Evolutionary conservation across 2,113 vertebrate genomes (phyloP), one percentile per base, ranked within the genome.

Genomic region (Peromyscus californicus): DNA sequence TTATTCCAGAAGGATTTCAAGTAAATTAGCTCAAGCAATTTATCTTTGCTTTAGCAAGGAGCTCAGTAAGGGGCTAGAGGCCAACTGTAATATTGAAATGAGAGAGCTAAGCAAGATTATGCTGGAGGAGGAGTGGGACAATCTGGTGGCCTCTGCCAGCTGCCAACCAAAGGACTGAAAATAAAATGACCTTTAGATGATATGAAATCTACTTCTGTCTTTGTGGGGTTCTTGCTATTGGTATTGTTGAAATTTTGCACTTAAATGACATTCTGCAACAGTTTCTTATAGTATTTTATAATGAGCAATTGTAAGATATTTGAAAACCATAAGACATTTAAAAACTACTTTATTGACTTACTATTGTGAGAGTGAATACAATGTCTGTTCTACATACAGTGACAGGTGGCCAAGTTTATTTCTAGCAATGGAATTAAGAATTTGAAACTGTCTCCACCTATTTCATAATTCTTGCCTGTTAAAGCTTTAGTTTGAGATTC

Each of bases 1-100:
- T 96, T 79, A 96, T 95, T 69, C 94, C 70, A 67, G 88, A 92
- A 96, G n/a, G 17, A 93, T 91, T 97, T 97, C 70, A 94, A 94
- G 76, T 72, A 95, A 93, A 96, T 97, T 93, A 72, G 69, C 89
- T 95, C 10, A 92, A 88, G 51, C 39, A 84, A 94, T 87, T 97
- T 80, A 82, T 39, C 22, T 88, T 10, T 80, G 48, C 54, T 90
- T 75, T 31, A 42, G 24, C 29, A 93, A 95, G 63, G 26, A 24
- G 7, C 33, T 36, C 21, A 19, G 22, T 48, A 69, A 19, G 48
- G 36, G 59, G 8, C 61, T 95, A 33, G 82, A 91, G 89, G 26
- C 26, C n/a, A 86, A 74, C 1, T 39, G 1, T 70, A 69, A 76
- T 91, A 36, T 2, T 84, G 22, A 63, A 85, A 76, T 8, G 8